Base-by-base conservation (phyloP, 1,140 invertebrate species). In the Episyrphus balteatus region DNA sequence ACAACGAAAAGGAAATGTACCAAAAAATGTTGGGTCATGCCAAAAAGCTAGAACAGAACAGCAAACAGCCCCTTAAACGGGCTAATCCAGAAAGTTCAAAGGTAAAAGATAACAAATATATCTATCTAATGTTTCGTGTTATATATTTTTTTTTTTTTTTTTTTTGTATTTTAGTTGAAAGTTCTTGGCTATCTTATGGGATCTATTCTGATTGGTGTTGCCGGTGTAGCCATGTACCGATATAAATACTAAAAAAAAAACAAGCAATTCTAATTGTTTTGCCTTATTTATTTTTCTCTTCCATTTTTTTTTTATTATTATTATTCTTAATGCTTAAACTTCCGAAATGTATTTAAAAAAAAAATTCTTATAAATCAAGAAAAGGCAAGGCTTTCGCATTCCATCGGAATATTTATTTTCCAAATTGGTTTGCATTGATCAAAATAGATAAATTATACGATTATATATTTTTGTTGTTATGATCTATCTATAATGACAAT, bases 11-110 rank as follows among this genome's bases (percentile, higher is more conserved):
- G 48, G 72, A 77, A 51, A 57, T 83, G 43, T 83, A 83, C 57
- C 74, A 77, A 48, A 80, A 80, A 61, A 83, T 83, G 81, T 57
- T 82, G 21, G 79, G 78, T 1, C 66, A 68, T 44, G 63, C 64
- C 5, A 64, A 66, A 46, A 69, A 69, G 56, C 55, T 69, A 52
- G 64, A 69, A 45, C 58, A 58, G 18, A 68, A 64, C 41, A 55
- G 55, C 32, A 57, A 58, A 48, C 51, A 56, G 44, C 52, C 57
- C 31, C 61, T 62, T 42, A 65, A 62, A 34, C 51, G 57, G 32
- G 55, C 56, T 33, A 48, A 54, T 14, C 55, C 60, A 2, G 64
- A 68, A 38, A 59, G 60, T 18, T 61, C 61, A 15, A 67, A 62
- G 51, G 61, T 69, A 53, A 13, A 1, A 19, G 10, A 7, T 26